Base-by-base conservation (phyloP, 2,888 invertebrate species). In the Chromoteleia sp. region DNA sequence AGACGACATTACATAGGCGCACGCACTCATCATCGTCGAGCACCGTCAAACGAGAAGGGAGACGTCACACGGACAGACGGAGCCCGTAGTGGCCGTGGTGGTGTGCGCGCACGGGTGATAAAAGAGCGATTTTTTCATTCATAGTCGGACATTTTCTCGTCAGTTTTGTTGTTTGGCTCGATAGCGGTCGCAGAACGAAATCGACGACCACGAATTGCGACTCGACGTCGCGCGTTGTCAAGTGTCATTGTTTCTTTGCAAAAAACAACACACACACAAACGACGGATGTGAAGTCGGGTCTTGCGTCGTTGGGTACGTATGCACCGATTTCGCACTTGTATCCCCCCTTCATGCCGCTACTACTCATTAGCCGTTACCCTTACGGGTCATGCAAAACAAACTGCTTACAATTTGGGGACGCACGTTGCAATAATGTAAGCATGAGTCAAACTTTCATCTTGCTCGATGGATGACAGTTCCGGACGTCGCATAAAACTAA, bases 251-350 rank as follows among this genome's bases (percentile, higher is more conserved):
- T 21, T 14, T 36, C 25, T 4, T 0, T 0, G 12, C 50, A 25
- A 54, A 68, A 68, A 30, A 50, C 6, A n/a, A 25, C 5, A 4
- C 25, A 50, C 19, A 25, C 10, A 58, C 36, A 36, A 21, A 10
- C 25, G 19, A 59, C 70, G 59, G 39, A 71, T 71, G 70, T 59
- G 59, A 71, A 25, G 48, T 29, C 15, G 12, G 45, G 59, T 36
- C 21, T 59, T 19, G 58, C 50, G 59, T 59, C 21, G 50, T 50
- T 59, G 8, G 70, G 70, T 71, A 50, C 70, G 70, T 71, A 71
- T 71, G 70, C 59, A 71, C 70, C 39, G 50, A 71, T 15, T 29
- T 59, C 12, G 70, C 48, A 59, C 58, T 56, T 56, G 19, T 30
- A 21, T 14, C 7, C 15, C 39, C 10, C 33, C 8, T 8, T 1